Base-by-base conservation (phyloP, 1,140 invertebrate genomes). In the Brachionus rubens region DNA sequence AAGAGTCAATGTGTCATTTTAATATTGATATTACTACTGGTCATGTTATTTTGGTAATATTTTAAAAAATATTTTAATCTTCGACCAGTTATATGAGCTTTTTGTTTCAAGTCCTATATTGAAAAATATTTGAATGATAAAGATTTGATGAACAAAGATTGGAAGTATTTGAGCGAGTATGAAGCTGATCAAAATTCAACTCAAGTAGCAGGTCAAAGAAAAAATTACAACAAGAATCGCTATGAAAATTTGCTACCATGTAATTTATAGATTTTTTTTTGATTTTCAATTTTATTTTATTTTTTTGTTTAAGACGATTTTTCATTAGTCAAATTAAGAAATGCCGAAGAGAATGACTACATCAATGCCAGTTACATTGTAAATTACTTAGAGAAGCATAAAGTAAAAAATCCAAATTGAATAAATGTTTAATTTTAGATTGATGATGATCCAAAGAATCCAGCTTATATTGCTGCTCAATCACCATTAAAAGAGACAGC, bases 11-110 rank as follows among this genome's bases (percentile, higher is more conserved):
- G 1, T 83, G 79, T 28, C 82, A 93, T 9, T 91, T 92, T 0
- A 98, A 96, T 82, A 96, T 99, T 93, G 96, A 99, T 83, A 98
- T 99, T 82, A 94, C 94, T 7, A 99, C 96, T 41, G 96, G 96
- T 77, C 95, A 99, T 82, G 95, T 99, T 89, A 94, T 99, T 81
- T 86, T 99, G 88, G 93, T 65, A 65, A 28, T 30, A 43, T 46
- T 24, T 65, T 43, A 24, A 65, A 33, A 16, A 36, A 9, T 1
- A 30, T 14, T 12, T n/a, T 30, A 14, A 36, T 5, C n/a, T n/a
- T n/a, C n/a, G n/a, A n/a, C n/a, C n/a, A n/a, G n/a, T n/a, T n/a
- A n/a, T n/a, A n/a, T n/a, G n/a, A n/a, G n/a, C n/a, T 24, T 46
- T 9, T 30, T 19, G 28, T 43, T 14, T 16, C 26, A 43, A 65